These are phyloP conservation scores for Sussaba pulchella DNA, from an alignment of 2,888 invertebrate species.

Conservation along the genomic window DNA sequence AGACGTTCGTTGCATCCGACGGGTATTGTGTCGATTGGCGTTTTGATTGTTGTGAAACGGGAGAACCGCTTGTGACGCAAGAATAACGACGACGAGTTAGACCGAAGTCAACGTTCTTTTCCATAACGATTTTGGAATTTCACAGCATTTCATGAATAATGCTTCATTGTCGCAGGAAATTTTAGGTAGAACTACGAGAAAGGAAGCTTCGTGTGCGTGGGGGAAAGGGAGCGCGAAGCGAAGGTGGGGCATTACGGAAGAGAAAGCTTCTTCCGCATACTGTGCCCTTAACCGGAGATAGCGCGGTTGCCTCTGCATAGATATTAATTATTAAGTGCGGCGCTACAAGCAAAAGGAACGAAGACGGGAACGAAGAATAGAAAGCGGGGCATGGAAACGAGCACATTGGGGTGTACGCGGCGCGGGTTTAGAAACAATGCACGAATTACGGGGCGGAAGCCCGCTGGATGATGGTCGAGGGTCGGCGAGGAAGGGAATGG, in stretches of 20 bases:
- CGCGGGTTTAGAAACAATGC: conserved; percentile 61
- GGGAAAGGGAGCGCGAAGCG: neutral
- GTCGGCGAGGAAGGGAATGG: conserved; percentile 33
- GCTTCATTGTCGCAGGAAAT: too few relatives aligned
- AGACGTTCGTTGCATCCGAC: too few relatives aligned
- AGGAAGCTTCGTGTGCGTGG: neutral
- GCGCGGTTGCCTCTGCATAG: conserved; percentile 53
- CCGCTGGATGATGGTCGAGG: conserved; percentile 37
- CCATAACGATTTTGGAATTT: too few relatives aligned
- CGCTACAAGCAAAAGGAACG: conserved; percentile 13
- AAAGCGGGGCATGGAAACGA: conserved; percentile 29
- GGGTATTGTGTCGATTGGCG: too few relatives aligned
- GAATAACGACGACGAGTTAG: too few relatives aligned
- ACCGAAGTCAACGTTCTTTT: too few relatives aligned
- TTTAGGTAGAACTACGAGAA: neutral
- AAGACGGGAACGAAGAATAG: conserved; percentile 1
- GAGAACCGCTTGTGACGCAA: too few relatives aligned
- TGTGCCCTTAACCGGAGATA: conserved; percentile 47
- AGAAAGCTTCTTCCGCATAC: conserved; percentile 45
- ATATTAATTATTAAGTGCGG: conserved; percentile 61
- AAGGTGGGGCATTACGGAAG: conserved; percentile 30
- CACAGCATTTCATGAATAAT: too few relatives aligned
- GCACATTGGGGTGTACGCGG: conserved; percentile 17
- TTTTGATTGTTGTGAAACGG: too few relatives aligned
- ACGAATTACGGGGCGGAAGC: conserved; percentile 59